Conservation (phyloP, 2,888 invertebrate genomes). For the Epistrophe grossulariae region DNA sequence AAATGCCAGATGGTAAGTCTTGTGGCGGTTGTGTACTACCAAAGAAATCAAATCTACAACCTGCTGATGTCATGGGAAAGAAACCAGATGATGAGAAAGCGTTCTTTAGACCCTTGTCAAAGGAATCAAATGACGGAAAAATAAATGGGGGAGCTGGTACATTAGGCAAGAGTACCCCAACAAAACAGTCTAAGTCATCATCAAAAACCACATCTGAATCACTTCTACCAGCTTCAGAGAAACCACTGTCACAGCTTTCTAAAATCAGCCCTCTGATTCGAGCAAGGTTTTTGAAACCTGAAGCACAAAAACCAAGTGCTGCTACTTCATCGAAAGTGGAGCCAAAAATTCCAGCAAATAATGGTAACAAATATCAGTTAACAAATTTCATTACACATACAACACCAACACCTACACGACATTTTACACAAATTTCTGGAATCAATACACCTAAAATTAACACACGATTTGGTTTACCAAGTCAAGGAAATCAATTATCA, state of each 20-base stretch:
- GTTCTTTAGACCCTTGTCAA: slow-evolving; percentile 48
- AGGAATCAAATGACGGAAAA: slow-evolving; percentile 7
- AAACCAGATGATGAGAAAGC: slow-evolving; percentile 36
- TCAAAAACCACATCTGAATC: not conserved
- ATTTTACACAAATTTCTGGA: not conserved
- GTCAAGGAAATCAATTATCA: not conserved
- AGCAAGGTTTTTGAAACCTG: slow-evolving; percentile 11
- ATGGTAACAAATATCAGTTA: slow-evolving; percentile 48
- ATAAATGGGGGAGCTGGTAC: not conserved
- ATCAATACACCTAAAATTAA: not conserved
- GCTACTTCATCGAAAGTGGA: slow-evolving; percentile 16
- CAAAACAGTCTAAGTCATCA: not conserved
- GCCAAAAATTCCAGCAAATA: slow-evolving; percentile 33
- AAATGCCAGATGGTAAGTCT: slow-evolving; percentile 31
- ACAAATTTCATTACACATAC: slow-evolving; percentile 11
- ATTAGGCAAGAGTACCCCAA: not conserved
- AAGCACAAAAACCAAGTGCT: not conserved
- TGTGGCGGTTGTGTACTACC: slow-evolving; percentile 65
- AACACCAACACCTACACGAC: slow-evolving; percentile 13
- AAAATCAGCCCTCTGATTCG: not conserved
- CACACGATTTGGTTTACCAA: not conserved
- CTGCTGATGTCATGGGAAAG: slow-evolving; percentile 53
- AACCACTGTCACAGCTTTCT: not conserved
- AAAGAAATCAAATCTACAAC: slow-evolving; percentile 37
- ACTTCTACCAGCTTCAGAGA: not conserved